phyloP scores from a whole-genome alignment of 2,797 vertebrate species.

The Menidia menidia region DNA sequence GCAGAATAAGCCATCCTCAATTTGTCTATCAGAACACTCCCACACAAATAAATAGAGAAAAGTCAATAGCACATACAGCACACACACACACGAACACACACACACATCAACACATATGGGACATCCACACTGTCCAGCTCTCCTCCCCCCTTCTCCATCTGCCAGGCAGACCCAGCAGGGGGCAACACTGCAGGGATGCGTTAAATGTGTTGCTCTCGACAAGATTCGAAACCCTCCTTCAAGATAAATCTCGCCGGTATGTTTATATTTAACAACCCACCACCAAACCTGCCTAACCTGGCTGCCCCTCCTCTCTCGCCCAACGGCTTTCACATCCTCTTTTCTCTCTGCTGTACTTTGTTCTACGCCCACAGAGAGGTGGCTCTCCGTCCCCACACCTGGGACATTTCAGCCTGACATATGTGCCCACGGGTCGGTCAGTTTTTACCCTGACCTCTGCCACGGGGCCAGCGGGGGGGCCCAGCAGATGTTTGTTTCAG shows the following conservation, averaged over 20 bases:
- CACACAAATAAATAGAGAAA: slow-evolving; percentile 39
- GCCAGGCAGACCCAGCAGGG: slow-evolving; percentile 78
- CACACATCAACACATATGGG: slow-evolving; percentile 33
- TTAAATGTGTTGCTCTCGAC: slow-evolving; percentile 59
- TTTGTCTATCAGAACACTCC: slow-evolving; percentile 69
- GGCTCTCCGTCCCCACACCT: slow-evolving; percentile 64
- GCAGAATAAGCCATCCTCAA: slow-evolving; percentile 74
- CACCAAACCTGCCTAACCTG: slow-evolving; percentile 79
- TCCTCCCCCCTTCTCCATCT: slow-evolving; percentile 73
- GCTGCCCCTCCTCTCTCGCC: slow-evolving; percentile 55
- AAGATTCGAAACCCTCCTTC: slow-evolving; percentile 79
- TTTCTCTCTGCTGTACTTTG: slow-evolving; percentile 16
- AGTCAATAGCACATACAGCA: slow-evolving; percentile 41
- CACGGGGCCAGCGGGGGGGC: slow-evolving; percentile 1
- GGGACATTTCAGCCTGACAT: slow-evolving; percentile 56
- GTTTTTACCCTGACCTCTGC: slow-evolving; percentile 30
- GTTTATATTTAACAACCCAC: slow-evolving; percentile 58
- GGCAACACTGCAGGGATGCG: slow-evolving; percentile 53
- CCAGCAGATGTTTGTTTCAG: slow-evolving; percentile 13
- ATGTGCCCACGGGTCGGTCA: slow-evolving; percentile 44
- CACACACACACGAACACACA: slow-evolving; percentile 23
- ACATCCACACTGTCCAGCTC: slow-evolving; percentile 26
- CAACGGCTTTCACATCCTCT: slow-evolving; percentile 32
- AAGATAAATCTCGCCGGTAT: slow-evolving; percentile 68
- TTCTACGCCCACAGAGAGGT: slow-evolving; percentile 35